A percentile compares a stretch with the other conserved stretches of the same genome.
Conservation (phyloP, 2,888 invertebrate species). For the Sinotaia quadrata region DNA sequence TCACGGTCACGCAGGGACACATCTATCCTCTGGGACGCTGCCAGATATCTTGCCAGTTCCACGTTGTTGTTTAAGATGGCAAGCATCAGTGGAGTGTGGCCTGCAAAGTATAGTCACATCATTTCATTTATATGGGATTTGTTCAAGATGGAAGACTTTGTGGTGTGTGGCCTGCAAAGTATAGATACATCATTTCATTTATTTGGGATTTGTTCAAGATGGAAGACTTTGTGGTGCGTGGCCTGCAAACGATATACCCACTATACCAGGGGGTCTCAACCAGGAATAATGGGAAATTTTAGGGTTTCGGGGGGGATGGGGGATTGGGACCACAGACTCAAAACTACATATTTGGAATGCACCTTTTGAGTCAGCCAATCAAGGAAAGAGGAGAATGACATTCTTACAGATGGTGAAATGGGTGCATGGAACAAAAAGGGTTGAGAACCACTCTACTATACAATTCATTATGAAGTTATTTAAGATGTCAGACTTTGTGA, state of each 20-base stretch:
- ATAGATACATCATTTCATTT: slow-evolving; percentile 33
- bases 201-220: slow-evolving; percentile 29
- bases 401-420: too few relatives aligned
- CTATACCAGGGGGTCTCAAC: too few relatives aligned
- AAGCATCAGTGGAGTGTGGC: slow-evolving; percentile 23
- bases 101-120: slow-evolving; percentile 19
- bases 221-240: slow-evolving; percentile 25
- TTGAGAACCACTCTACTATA: too few relatives aligned
- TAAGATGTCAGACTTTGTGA: slow-evolving; percentile 25
- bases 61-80: slow-evolving; percentile 34
- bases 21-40: slow-evolving; percentile 48
- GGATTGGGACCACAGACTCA: too few relatives aligned
- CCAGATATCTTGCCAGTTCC: slow-evolving; percentile 36
- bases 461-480: slow-evolving; percentile 31
- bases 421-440: too few relatives aligned
- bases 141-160: slow-evolving; percentile 28
- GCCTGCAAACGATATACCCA: slow-evolving; percentile 19
- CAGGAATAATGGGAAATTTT: too few relatives aligned
- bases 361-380: too few relatives aligned
- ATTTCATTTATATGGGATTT: slow-evolving; percentile 33
- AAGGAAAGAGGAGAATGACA: too few relatives aligned
- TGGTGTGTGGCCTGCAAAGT: slow-evolving; percentile 16
- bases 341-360: too few relatives aligned
- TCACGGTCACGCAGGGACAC: slow-evolving; percentile 51
- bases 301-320: too few relatives aligned